phyloP scores from a whole-genome alignment of 2,888 invertebrate species.

The Panorpa germanica region DNA sequence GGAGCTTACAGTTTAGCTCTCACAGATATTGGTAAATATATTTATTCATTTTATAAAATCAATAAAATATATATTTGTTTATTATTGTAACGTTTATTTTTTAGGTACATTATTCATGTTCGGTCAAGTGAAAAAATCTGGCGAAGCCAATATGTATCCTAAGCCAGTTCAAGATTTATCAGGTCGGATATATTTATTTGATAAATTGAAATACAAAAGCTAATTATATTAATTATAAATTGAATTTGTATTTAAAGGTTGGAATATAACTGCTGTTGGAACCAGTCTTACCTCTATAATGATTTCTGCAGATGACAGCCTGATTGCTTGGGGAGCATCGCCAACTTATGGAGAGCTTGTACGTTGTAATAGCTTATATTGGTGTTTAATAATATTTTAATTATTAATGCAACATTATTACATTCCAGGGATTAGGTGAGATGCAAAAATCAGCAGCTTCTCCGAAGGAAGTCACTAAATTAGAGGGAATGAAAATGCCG shows the following conservation, averaged over 20 bases:
- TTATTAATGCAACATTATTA: slow-evolving; percentile 2
- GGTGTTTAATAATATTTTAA: slow-evolving; percentile 1
- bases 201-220: not conserved
- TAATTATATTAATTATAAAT: slow-evolving; percentile 3
- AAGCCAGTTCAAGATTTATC: slow-evolving; percentile 87
- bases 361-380: slow-evolving; percentile 15
- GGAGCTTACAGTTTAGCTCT: slow-evolving; percentile 73
- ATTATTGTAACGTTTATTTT: slow-evolving; percentile 9
- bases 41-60: slow-evolving; percentile 3
- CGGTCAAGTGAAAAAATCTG: slow-evolving; percentile 82
- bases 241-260: slow-evolving; percentile 33
- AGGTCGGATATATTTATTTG: slow-evolving; percentile 22
- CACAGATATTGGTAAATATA: slow-evolving; percentile 47
- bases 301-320: slow-evolving; percentile 75
- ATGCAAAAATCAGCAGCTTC: slow-evolving; percentile 70
- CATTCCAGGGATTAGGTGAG: slow-evolving; percentile 64
- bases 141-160: slow-evolving; percentile 94
- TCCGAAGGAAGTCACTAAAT: slow-evolving; percentile 67
- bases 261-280: slow-evolving; percentile 73
- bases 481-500: slow-evolving; percentile 57
- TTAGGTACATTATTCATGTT: slow-evolving; percentile 57
- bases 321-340: slow-evolving; percentile 86
- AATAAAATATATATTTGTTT: slow-evolving; percentile 2
- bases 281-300: slow-evolving; percentile 70
- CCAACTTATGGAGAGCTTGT: slow-evolving; percentile 88